Percentiles rank a stretch among this genome's conserved stretches.
Evolutionary conservation across 2,797 vertebrate species (phyloP).

Genomic region (Oreonectes daqikongensis): DNA sequence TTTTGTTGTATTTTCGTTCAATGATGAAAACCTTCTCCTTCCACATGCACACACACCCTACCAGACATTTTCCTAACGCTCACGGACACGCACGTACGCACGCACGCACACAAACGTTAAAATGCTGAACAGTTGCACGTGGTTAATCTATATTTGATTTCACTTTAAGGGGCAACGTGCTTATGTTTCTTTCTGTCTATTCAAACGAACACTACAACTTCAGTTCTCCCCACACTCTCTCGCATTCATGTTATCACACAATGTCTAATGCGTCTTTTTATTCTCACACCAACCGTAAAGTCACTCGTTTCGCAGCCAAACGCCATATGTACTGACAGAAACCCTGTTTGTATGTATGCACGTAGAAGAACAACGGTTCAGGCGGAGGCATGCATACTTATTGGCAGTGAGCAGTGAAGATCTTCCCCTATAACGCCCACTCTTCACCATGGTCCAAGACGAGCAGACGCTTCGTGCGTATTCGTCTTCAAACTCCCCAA

Average conservation of each 20-base stretch:
- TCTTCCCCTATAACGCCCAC: conserved; percentile 49
- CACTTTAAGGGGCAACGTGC: background rate
- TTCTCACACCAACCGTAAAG: conserved; percentile 21
- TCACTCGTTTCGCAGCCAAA: conserved; percentile 5
- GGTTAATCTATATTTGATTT: background rate
- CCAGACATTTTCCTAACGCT: background rate
- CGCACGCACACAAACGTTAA: background rate
- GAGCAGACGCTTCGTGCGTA: conserved; percentile 34
- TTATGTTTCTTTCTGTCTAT: background rate
- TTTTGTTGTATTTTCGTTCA: background rate
- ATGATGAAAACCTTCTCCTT: background rate
- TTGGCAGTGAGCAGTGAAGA: conserved; percentile 37
- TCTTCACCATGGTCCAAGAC: conserved; percentile 41
- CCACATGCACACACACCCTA: background rate
- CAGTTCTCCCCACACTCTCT: background rate
- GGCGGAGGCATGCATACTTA: conserved; percentile 28
- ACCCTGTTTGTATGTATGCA: background rate
- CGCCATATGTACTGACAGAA: conserved; percentile 1
- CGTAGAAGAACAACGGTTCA: conserved; percentile 11
- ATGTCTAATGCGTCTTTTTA: conserved; percentile 1
- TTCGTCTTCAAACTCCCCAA: conserved; percentile 35
- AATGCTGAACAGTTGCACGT: background rate
- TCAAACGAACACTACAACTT: background rate
- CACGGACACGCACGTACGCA: background rate
- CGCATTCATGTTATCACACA: background rate